Percentiles rank a stretch among this genome's conserved stretches.
These are phyloP conservation scores for Tadarida brasiliensis DNA, from an alignment of 2,797 vertebrate genomes.

Conservation along the genomic window DNA sequence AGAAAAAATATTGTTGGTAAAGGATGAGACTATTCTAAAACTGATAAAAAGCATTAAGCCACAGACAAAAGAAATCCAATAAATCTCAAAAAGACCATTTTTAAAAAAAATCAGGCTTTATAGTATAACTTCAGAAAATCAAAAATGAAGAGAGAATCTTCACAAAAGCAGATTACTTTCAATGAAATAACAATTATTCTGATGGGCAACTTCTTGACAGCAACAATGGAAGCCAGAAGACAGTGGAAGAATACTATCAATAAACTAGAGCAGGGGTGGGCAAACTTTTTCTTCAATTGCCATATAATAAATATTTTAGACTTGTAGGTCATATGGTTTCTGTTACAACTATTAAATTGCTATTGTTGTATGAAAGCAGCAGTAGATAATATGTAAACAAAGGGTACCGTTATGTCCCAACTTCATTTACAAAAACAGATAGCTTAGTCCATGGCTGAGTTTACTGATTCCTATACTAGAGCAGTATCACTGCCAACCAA, in stretches of 20 bases:
- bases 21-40: neutral
- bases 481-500: neutral
- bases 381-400: neutral
- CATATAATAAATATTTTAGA: constrained; percentile 1
- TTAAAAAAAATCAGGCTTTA: neutral
- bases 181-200: neutral
- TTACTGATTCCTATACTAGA: neutral
- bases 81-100: neutral
- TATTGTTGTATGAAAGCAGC: neutral
- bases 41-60: neutral
- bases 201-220: neutral
- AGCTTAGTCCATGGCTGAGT: neutral
- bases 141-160: neutral
- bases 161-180: neutral
- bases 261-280: neutral
- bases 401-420: neutral
- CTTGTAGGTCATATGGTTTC: neutral
- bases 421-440: neutral
- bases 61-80: neutral
- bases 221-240: neutral
- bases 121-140: neutral
- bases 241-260: neutral
- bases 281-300: neutral
- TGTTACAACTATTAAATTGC: too few relatives aligned
- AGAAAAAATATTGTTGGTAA: neutral